Conservation (phyloP, 2,888 invertebrate genomes). For the Chymomyza fuscimana region DNA sequence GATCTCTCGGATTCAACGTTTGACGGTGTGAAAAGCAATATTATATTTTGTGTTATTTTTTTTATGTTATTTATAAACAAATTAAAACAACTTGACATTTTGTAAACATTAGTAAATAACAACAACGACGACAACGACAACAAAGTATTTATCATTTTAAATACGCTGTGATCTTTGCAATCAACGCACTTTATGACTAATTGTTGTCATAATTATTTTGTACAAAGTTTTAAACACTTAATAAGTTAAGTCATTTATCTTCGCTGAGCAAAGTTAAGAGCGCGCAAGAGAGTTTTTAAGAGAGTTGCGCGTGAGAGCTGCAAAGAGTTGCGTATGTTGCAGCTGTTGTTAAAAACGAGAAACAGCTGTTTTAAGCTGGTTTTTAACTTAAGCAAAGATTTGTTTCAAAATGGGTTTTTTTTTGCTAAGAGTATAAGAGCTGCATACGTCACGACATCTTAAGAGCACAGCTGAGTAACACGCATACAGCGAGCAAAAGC, state of each 20-base stretch:
- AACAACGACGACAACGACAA: constrained; percentile 14
- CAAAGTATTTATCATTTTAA: constrained; percentile 41
- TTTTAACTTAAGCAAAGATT: too few relatives aligned
- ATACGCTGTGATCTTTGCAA: constrained; percentile 60
- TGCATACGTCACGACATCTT: constrained; percentile 7
- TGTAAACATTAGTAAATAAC: constrained; percentile 21
- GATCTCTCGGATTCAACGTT: constrained; percentile 18
- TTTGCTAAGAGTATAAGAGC: constrained; percentile 40
- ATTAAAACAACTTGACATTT: constrained; percentile 46
- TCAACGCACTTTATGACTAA: constrained; percentile 71
- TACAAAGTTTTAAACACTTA: constrained; percentile 13
- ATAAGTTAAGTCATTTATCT: constrained; percentile 48
- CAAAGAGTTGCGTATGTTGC: too few relatives aligned
- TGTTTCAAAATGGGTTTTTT: too few relatives aligned
- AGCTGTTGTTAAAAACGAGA: too few relatives aligned
- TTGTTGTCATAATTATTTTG: constrained; percentile 54
- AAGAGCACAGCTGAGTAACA: constrained; percentile 34
- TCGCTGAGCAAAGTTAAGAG: constrained; percentile 23
- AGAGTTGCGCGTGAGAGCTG: too few relatives aligned
- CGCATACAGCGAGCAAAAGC: constrained; percentile 44
- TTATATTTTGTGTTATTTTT: constrained; percentile 26
- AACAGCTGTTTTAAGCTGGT: too few relatives aligned
- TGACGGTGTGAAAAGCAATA: constrained; percentile 11
- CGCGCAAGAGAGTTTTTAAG: background rate
- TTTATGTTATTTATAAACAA: constrained; percentile 47